Evolutionary conservation across 2,113 vertebrate genomes (phyloP).

Genomic region (Cebus imitator): DNA sequence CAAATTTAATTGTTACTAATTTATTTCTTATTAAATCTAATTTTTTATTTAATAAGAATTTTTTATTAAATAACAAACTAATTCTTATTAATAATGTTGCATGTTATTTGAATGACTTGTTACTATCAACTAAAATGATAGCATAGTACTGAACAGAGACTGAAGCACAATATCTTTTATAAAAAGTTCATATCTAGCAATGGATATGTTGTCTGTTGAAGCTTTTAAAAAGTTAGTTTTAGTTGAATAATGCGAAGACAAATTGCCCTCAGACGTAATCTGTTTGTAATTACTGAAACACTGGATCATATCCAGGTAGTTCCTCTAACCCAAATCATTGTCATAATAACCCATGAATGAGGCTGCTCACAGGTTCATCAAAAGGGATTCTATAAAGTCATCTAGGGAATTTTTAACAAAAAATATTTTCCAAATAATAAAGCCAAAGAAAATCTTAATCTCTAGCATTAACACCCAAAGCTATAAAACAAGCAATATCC

Average conservation of each 20-base stretch:
- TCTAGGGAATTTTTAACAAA: background rate
- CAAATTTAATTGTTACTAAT: background rate
- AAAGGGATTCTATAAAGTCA: conserved; percentile 6
- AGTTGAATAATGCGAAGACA: conserved; percentile 44
- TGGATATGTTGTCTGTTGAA: background rate
- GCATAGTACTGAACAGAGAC: background rate
- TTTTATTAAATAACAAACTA: background rate
- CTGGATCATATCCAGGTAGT: background rate
- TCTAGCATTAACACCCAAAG: background rate
- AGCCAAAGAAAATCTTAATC: background rate
- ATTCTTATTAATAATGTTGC: background rate
- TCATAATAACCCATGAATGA: background rate
- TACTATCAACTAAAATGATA: conserved; percentile 27
- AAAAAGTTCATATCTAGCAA: background rate
- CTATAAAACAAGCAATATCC: background rate
- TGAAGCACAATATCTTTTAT: background rate
- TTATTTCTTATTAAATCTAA: background rate
- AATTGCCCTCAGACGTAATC: conserved; percentile 41
- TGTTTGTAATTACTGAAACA: conserved; percentile 67
- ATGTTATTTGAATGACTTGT: conserved; percentile 6
- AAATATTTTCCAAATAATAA: conserved; percentile 2
- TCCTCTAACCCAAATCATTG: conserved; percentile 51
- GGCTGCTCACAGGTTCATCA: background rate
- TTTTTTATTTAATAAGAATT: background rate
- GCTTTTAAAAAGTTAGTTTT: conserved; percentile 31